Evolutionary conservation across 37 sponge, comb jelly and placozoan species (phyloP), one percentile per base, ranked within the genome.

Genomic region (Halisarca cf. caerulea): DNA sequence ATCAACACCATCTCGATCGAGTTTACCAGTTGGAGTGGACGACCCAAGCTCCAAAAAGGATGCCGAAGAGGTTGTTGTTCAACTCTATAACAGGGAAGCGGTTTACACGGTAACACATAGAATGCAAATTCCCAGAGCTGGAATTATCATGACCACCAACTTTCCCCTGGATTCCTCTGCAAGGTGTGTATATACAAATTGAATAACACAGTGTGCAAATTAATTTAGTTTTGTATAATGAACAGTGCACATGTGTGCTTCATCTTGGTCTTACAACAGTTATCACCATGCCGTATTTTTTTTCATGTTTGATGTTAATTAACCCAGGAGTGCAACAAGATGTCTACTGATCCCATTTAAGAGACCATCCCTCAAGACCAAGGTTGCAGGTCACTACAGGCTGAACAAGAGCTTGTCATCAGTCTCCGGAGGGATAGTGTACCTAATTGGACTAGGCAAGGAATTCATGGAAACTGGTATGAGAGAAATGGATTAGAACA

Each of bases 31-130:
- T 18, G 85, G 85, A n/a, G 7, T 73, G 14, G 85, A 84, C 27
- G 77, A 84, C 28, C 85, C 85, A 4, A 69, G 66, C 1, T 84
- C 85, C 40, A 84, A 84, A 40, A 45, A 66, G 0, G 85, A 84
- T 6, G 57, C 54, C 2, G 59, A 55, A 11, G 45, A 45, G 39
- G 1, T 84, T 14, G 40, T 84, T 0, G 66, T 84, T 14, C 70
- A 84, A 1, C 60, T 84, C 14, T 84, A 41, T 60, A 84, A 84
- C 28, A 60, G 75, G 2, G 78, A 36, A 57, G 2, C 23, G 23
- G 66, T 44, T 37, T 34, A 17, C 2, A 84, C 78, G 4, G 25
- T 84, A 8, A 17, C 78, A 0, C 78, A 73, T 51, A 73, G 84
- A 5, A 71, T 71, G 73, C 73, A 71, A 20, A 71, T 38, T 7